Evolutionary conservation across 2,113 vertebrate genomes (phyloP).

Genomic region (Rhynchomys soricoides): DNA sequence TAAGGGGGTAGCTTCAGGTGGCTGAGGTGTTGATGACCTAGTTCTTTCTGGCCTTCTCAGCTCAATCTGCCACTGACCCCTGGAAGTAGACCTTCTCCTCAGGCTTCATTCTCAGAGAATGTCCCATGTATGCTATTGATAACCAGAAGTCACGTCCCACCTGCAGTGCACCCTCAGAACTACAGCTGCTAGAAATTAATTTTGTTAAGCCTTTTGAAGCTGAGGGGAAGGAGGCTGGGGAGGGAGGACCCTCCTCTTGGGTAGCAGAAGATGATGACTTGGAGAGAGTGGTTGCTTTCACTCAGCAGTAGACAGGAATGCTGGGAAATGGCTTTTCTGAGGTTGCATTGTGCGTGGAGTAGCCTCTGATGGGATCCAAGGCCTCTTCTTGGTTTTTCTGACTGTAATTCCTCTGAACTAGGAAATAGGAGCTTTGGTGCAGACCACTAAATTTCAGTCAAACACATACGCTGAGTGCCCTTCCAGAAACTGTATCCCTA

Average conservation of each 20-base stretch:
- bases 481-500: not conserved
- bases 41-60: not conserved
- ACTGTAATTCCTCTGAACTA: not conserved
- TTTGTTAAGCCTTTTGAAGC: constrained; percentile 81
- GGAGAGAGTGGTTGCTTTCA: not conserved
- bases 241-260: constrained; percentile 42
- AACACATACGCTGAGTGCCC: not conserved
- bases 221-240: constrained; percentile 58
- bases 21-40: not conserved
- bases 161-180: constrained; percentile 69
- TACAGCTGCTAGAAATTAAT: constrained; percentile 81
- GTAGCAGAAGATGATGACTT: not conserved
- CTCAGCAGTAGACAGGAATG: not conserved
- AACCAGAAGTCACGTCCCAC: constrained; percentile 71
- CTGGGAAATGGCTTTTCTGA: not conserved
- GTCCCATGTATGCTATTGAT: constrained; percentile 64
- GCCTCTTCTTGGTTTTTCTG: not conserved
- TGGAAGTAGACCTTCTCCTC: constrained; percentile 32
- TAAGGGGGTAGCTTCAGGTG: not conserved
- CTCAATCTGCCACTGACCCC: constrained; percentile 46
- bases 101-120: constrained; percentile 56
- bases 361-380: not conserved
- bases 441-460: not conserved
- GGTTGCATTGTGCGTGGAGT: fast-evolving
- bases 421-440: not conserved